These are phyloP conservation scores for Chrysolina americana DNA, from an alignment of 2,888 invertebrate species.

Conservation along the genomic window DNA sequence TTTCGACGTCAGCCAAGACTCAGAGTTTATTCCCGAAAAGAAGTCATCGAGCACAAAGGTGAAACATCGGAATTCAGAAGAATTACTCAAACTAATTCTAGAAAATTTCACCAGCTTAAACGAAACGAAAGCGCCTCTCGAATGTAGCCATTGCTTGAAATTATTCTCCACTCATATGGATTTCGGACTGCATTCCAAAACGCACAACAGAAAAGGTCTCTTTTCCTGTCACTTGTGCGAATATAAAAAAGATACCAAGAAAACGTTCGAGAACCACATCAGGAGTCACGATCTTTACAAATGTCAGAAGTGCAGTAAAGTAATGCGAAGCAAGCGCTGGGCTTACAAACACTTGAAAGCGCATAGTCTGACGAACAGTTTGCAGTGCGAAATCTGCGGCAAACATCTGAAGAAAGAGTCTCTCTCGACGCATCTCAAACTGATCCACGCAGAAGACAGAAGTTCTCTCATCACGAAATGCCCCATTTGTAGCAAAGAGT, in stretches of 20 bases:
- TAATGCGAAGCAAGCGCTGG: slow-evolving; percentile 48
- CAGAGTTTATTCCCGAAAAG: slow-evolving; percentile 9
- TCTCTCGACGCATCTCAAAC: slow-evolving; percentile 54
- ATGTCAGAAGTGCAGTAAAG: slow-evolving; percentile 52
- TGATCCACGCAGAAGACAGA: slow-evolving; percentile 57
- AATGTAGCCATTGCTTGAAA: slow-evolving; percentile 72
- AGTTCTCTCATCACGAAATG: slow-evolving; percentile 49
- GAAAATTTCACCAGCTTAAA: slow-evolving; percentile 32
- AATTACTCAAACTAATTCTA: not conserved
- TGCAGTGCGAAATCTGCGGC: slow-evolving; percentile 58
- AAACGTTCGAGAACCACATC: slow-evolving; percentile 60
- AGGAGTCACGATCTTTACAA: slow-evolving; percentile 37
- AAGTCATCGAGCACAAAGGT: slow-evolving; percentile 9
- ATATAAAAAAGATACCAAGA: slow-evolving; percentile 52
- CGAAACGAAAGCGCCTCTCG: slow-evolving; percentile 65
- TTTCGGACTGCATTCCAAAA: slow-evolving; percentile 61
- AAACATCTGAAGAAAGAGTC: slow-evolving; percentile 57
- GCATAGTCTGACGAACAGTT: slow-evolving; percentile 56
- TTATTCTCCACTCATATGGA: slow-evolving; percentile 68
- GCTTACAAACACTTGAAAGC: slow-evolving; percentile 57
- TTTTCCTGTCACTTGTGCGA: slow-evolving; percentile 63
- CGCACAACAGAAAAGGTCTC: slow-evolving; percentile 60
- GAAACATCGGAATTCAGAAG: slow-evolving; percentile 12
- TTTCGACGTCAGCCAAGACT: slow-evolving; percentile 18
- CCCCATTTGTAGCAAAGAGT: slow-evolving; percentile 55